Percentiles rank a stretch among this genome's conserved stretches.
Evolutionary conservation across 2,888 invertebrate genomes (phyloP).

Genomic region (Polymixis flavicincta): DNA sequence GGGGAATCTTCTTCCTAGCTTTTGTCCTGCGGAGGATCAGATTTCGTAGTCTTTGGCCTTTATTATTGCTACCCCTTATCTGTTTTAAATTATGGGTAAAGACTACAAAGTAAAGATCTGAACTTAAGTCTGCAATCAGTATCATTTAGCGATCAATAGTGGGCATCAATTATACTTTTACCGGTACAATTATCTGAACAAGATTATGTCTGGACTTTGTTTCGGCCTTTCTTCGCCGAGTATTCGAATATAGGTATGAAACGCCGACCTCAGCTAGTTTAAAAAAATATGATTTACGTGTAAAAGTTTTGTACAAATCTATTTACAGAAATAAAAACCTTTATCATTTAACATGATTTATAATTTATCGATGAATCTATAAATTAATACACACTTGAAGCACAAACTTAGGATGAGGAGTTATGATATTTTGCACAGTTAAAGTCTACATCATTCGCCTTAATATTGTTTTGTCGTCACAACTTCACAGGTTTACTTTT

Average conservation of each 20-base stretch:
- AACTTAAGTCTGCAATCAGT: not conserved
- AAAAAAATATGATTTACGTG: no score
- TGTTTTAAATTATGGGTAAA: slow-evolving; percentile 17
- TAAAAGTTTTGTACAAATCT: no score
- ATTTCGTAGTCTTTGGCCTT: slow-evolving; percentile 30
- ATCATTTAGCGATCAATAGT: not conserved
- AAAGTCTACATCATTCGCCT: not conserved
- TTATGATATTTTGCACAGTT: no score
- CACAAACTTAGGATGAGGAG: no score
- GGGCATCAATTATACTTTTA: not conserved
- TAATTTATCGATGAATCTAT: no score
- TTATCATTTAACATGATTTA: no score
- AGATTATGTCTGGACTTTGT: no score
- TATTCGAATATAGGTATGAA: no score
- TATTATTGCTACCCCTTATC: slow-evolving; percentile 17
- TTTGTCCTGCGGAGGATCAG: slow-evolving; percentile 38
- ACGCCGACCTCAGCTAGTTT: no score
- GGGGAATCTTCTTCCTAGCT: slow-evolving; percentile 45
- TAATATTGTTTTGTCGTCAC: not conserved
- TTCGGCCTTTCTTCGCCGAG: no score
- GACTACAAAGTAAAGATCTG: not conserved
- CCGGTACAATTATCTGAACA: not conserved
- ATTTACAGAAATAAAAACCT: no score
- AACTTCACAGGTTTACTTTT: not conserved
- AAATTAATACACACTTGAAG: no score